Evolutionary conservation across 2,113 vertebrate genomes (phyloP).

Genomic region (Urocynchramus pylzowi): DNA sequence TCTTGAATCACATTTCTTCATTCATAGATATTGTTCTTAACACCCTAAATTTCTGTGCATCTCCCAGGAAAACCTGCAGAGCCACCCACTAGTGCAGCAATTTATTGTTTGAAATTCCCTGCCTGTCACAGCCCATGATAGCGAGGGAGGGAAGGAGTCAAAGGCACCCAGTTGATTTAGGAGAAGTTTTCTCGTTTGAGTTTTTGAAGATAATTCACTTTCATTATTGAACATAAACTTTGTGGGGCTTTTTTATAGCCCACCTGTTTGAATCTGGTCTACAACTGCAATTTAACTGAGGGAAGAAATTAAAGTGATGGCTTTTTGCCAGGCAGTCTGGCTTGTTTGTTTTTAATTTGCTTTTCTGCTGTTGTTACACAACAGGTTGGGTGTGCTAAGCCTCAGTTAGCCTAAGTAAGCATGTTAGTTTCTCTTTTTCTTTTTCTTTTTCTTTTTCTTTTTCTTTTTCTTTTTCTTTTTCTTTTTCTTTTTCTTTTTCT

Average conservation of each 20-base stretch:
- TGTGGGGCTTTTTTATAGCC: neutral
- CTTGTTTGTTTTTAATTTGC: neutral
- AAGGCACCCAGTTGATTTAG: neutral
- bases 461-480: rapidly evolving
- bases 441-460: rapidly evolving
- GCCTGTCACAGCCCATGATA: neutral
- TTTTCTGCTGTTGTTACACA: neutral
- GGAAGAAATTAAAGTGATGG: neutral
- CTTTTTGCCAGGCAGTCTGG: neutral
- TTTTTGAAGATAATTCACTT: neutral
- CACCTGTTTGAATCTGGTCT: neutral
- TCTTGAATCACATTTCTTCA: neutral
- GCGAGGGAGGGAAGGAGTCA: neutral
- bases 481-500: rapidly evolving
- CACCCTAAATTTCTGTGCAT: neutral
- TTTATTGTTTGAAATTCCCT: neutral
- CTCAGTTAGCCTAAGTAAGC: neutral
- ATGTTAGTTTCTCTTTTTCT: no score
- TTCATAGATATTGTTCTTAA: neutral
- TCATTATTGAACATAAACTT: neutral
- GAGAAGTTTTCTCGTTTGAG: neutral
- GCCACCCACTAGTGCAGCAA: neutral
- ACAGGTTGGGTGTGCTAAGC: neutral
- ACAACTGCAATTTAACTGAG: neutral
- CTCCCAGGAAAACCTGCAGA: neutral